A percentile compares a stretch with the other conserved stretches of the same genome.
Evolutionary conservation across 2,888 invertebrate species (phyloP).

Genomic region (Clepsis dumicolana): DNA sequence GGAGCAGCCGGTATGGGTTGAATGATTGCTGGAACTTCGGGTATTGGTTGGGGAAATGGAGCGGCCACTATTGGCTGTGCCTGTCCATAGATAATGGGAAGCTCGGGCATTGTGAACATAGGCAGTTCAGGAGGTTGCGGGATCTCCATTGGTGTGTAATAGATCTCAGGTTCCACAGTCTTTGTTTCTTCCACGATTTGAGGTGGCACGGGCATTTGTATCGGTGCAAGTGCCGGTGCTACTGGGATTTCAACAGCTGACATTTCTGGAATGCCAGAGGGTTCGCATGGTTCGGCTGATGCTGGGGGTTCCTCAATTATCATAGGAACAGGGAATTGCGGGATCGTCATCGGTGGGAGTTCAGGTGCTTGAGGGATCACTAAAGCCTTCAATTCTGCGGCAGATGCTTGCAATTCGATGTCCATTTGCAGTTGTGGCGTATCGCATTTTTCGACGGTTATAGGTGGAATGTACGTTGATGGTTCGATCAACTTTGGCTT

Average conservation of each 20-base stretch:
- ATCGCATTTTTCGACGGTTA: conserved; percentile 30
- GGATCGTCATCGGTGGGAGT: conserved; percentile 38
- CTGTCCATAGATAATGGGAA: conserved; percentile 6
- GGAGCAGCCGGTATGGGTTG: conserved; percentile 13
- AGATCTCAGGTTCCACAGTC: neutral
- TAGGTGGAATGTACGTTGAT: conserved; percentile 27
- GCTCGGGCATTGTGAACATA: conserved; percentile 31
- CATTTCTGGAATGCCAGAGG: conserved; percentile 12
- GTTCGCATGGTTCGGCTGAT: conserved; percentile 13
- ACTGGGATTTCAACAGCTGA: conserved; percentile 23
- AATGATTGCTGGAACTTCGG: neutral
- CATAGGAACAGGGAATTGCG: conserved; percentile 37
- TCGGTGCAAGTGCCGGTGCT: conserved; percentile 19
- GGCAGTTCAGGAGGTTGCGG: conserved; percentile 46
- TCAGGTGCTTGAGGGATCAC: conserved; percentile 46
- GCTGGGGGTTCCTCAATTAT: conserved; percentile 26
- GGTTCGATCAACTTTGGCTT: conserved; percentile 28
- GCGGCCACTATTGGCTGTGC: neutral
- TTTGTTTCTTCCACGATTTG: neutral
- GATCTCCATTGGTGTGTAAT: conserved; percentile 35
- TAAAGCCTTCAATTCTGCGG: conserved; percentile 36
- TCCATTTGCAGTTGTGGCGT: conserved; percentile 28
- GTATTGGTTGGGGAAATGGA: neutral
- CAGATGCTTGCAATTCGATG: conserved; percentile 30
- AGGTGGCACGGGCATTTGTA: conserved; percentile 10